Percentiles rank a stretch among this genome's conserved stretches.
Evolutionary conservation across 23 tunicate species (phyloP).

Genomic region (Botrylloides violaceus): DNA sequence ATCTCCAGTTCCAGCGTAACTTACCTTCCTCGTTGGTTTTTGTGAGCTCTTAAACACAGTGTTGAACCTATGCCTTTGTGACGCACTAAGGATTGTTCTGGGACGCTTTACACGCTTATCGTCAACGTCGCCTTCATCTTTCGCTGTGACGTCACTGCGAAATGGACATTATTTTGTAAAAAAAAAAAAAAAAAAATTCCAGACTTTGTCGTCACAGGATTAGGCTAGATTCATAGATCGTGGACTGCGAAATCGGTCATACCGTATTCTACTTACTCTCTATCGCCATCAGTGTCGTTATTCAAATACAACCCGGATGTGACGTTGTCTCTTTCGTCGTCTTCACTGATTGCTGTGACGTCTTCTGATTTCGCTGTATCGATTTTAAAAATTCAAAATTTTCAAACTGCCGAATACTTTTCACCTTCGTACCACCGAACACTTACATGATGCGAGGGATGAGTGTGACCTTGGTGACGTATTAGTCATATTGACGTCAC

Average conservation of each 20-base stretch:
- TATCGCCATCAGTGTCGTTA: too few species aligned
- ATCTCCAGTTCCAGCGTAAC: too few species aligned
- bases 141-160: constrained; percentile 7
- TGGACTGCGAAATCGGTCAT: too few species aligned
- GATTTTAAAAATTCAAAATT: too few species aligned
- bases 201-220: not conserved
- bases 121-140: constrained; percentile 28
- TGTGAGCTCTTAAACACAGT: constrained; percentile 69
- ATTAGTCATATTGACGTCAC: constrained; percentile 47
- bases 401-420: too few species aligned
- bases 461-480: constrained; percentile 51
- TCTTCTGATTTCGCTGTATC: too few species aligned
- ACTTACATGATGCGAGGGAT: constrained; percentile 51
- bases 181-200: not conserved
- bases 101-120: constrained; percentile 59
- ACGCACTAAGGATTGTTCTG: constrained; percentile 65
- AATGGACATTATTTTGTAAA: not conserved
- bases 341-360: too few species aligned
- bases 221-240: too few species aligned
- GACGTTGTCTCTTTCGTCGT: too few species aligned
- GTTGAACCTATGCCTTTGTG: constrained; percentile 61
- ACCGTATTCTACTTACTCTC: too few species aligned
- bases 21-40: constrained; percentile 89
- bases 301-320: too few species aligned
- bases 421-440: too few species aligned